Base-by-base conservation (phyloP, 2,888 invertebrate genomes). In the Carterocephalus palaemon region DNA sequence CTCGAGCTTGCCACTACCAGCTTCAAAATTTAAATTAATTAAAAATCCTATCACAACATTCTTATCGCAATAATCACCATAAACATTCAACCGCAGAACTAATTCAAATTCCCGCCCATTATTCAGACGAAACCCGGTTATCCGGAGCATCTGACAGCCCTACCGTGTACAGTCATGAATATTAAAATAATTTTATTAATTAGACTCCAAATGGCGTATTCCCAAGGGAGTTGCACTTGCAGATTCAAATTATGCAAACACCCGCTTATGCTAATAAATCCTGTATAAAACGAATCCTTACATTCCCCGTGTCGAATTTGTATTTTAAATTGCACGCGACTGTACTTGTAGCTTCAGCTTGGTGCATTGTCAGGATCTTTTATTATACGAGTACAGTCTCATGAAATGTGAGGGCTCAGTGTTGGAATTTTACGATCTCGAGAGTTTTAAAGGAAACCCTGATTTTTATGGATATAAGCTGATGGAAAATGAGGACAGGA, bases 101-200 rank as follows among this genome's bases (percentile, higher is more conserved):
- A 34, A 34, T 34, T 42, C 34, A 26, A 42, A 42, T 42, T 42
- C 42, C 19, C 36, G 20, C 16, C 20, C 42, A 28, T 43, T 22
- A 42, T 42, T 42, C 34, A 42, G 20, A 28, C 17, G 34, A 24
- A 34, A 26, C 42, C 34, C 24, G 13, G 24, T 28, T 34, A 42
- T 34, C 42, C 28, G 22, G 6, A 42, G 42, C 33, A 34, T 42
- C 42, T 34, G 42, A 42, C 42, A 42, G 42, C 42, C 34, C 42
- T 34, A 34, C 34, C 43, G 36, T 36, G 45, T 37, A 46, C 42
- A 37, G 47, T 48, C 48, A 51, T 51, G 48, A 51, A 51, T 51
- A 51, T 51, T 51, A 47, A 48, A 45, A 51, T 51, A 47, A 51
- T 49, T 48, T 42, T 42, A 42, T 42, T 34, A 51, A 51, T 51